These are phyloP conservation scores for Bungarus multicinctus DNA, from an alignment of 2,113 vertebrate species.

Conservation along the genomic window DNA sequence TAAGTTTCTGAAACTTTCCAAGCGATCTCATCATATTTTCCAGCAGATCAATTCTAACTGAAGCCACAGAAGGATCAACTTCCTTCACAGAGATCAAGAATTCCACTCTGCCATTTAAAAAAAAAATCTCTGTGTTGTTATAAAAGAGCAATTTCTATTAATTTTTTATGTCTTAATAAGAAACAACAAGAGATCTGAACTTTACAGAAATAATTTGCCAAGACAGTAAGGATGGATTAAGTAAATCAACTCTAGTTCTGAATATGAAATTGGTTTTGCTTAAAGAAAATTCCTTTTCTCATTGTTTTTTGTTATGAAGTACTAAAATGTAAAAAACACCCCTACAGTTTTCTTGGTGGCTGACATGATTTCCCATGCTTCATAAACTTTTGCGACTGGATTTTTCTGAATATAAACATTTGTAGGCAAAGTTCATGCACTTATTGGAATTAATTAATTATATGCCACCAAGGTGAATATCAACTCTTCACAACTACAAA, in stretches of 20 bases:
- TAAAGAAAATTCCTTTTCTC: background rate
- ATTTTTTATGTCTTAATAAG: background rate
- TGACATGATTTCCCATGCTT: background rate
- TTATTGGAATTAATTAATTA: background rate
- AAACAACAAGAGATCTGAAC: background rate
- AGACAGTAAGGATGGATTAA: background rate
- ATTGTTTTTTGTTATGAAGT: background rate
- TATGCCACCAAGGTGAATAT: background rate
- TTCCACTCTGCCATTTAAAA: background rate
- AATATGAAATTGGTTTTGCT: background rate
- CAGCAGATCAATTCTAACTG: background rate
- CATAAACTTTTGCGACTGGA: background rate
- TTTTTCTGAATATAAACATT: background rate
- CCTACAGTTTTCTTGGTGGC: background rate
- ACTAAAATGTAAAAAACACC: background rate
- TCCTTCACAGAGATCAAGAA: background rate
- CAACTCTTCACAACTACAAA: background rate
- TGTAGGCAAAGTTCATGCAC: background rate
- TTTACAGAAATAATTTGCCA: background rate
- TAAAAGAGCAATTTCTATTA: background rate
- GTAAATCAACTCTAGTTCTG: background rate
- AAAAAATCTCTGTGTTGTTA: background rate
- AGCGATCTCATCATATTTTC: background rate
- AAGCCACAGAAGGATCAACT: background rate
- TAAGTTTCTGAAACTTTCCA: background rate